Evolutionary conservation across 2,113 vertebrate genomes (phyloP).

Genomic region (Silurus glanis): DNA sequence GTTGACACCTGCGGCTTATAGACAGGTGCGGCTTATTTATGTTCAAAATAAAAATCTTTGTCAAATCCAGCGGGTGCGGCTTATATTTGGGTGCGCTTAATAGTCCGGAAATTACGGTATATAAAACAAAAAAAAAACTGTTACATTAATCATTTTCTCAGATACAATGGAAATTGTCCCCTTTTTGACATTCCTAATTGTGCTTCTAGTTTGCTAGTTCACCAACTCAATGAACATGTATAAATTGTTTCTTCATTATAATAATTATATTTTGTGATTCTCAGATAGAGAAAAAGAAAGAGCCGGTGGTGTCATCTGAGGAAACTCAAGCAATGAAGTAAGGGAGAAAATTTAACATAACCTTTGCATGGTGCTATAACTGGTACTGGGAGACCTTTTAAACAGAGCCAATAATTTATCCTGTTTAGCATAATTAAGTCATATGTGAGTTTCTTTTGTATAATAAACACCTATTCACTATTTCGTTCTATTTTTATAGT

Average conservation of each 20-base stretch:
- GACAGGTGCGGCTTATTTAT: no score
- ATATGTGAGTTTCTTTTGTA: not conserved
- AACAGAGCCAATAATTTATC: not conserved
- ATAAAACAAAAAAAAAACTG: no score
- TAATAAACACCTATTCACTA: not conserved
- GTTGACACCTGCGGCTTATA: no score
- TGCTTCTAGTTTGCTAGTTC: not conserved
- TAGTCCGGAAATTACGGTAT: no score
- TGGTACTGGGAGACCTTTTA: not conserved
- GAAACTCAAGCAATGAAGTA: conserved; percentile 89
- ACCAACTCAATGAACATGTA: not conserved
- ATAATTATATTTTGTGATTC: not conserved
- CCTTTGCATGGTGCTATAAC: not conserved
- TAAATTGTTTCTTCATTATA: not conserved
- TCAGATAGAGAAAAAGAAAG: conserved; percentile 96
- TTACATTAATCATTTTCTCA: no score
- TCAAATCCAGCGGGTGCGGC: no score
- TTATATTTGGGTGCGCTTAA: no score
- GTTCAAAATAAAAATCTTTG: no score
- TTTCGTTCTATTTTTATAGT: not conserved
- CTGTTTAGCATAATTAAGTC: not conserved
- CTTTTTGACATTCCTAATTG: not conserved
- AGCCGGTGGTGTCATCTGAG: conserved; percentile 83
- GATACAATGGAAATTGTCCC: not conserved
- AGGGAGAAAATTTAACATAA: conserved; percentile 55